Conservation (phyloP, 2,888 invertebrate genomes). For the Azorinus chamasolen region DNA sequence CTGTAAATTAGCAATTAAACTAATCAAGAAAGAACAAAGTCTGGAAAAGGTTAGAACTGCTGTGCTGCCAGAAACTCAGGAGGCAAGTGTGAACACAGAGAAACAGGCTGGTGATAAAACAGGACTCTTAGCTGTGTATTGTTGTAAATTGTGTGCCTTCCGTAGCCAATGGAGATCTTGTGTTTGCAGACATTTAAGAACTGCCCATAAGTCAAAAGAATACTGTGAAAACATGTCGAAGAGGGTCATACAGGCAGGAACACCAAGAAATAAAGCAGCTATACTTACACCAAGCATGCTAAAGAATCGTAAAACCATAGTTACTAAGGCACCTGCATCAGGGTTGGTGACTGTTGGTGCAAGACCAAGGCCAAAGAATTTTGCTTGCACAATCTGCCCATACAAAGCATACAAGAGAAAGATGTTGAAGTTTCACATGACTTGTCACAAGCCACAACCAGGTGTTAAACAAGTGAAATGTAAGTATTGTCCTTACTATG, state of each 20-base stretch:
- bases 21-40: conserved; percentile 59
- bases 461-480: conserved; percentile 92
- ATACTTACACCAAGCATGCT: not conserved
- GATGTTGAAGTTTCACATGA: conserved; percentile 87
- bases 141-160: conserved; percentile 75
- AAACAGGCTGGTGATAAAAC: not conserved
- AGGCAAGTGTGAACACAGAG: not conserved
- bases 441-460: conserved; percentile 90
- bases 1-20: conserved; percentile 71
- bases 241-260: conserved; percentile 30
- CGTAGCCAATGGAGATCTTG: conserved; percentile 74
- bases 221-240: conserved; percentile 52
- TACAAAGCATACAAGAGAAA: conserved; percentile 87
- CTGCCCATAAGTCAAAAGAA: conserved; percentile 75
- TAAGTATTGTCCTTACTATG: conserved; percentile 93
- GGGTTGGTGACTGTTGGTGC: not conserved
- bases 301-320: not conserved
- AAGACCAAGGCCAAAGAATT: conserved; percentile 63
- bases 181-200: conserved; percentile 75
- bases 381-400: conserved; percentile 91
- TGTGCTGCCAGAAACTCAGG: conserved; percentile 10
- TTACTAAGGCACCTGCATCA: not conserved
- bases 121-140: conserved; percentile 53
- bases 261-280: not conserved
- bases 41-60: conserved; percentile 32